Conservation (phyloP, 2,113 vertebrate genomes). For the Petrocephalus microphthalmus region DNA sequence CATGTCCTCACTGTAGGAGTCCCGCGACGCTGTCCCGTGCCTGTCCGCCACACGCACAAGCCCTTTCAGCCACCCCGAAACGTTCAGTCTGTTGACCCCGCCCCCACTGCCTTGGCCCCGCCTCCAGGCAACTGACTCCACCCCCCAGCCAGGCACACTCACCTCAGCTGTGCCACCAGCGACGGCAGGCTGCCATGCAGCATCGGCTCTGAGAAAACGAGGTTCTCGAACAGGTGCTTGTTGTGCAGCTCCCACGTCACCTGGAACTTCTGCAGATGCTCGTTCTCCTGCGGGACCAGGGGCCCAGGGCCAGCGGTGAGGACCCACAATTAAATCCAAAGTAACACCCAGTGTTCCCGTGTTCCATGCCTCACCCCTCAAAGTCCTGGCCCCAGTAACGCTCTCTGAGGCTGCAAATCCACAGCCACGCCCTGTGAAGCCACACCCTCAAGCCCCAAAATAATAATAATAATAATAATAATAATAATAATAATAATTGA, state of each 20-base stretch:
- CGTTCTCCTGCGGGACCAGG: conserved; percentile 71
- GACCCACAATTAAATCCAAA: neutral
- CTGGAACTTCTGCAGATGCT: conserved; percentile 94
- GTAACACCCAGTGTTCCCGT: neutral
- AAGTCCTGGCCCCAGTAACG: too few species aligned
- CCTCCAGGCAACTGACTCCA: neutral
- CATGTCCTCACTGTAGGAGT: conserved; percentile 83
- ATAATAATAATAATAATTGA: too few species aligned
- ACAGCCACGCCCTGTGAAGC: too few species aligned
- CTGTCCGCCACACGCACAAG: conserved; percentile 44
- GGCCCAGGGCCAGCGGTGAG: neutral
- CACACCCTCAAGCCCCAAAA: too few species aligned
- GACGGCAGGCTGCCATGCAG: conserved; percentile 86
- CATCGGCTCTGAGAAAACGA: conserved; percentile 94
- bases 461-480: too few species aligned
- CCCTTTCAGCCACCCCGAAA: neutral
- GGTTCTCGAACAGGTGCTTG: conserved; percentile 94
- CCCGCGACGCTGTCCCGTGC: conserved; percentile 79
- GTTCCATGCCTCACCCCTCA: neutral
- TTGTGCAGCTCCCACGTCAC: conserved; percentile 98
- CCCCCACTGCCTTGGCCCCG: neutral
- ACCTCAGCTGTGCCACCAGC: conserved; percentile 87
- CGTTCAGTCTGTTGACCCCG: neutral
- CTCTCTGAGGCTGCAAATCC: too few species aligned
- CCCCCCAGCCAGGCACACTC: conserved; percentile 32